Evolutionary conservation across 2,797 vertebrate genomes (phyloP).

Genomic region (Tamandua tetradactyla): DNA sequence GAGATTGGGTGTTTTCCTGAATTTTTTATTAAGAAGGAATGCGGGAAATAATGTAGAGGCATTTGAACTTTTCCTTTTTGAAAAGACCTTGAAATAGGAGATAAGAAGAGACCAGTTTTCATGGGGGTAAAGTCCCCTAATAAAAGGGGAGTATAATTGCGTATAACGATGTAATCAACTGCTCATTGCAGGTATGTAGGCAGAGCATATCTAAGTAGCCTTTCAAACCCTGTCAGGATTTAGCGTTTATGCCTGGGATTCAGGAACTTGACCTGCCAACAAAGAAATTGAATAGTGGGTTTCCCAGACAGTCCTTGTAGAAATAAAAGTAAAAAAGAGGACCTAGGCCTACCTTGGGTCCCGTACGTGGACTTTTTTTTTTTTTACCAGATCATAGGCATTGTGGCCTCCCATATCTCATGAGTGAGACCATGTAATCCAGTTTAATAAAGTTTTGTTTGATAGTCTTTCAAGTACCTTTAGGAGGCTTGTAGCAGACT

Average conservation of each 20-base stretch:
- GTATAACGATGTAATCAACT: conserved; percentile 58
- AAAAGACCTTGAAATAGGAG: conserved; percentile 68
- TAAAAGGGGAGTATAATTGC: conserved; percentile 66
- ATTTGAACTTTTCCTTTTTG: not conserved
- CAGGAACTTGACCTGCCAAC: conserved; percentile 77
- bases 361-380: conserved; percentile 18
- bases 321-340: conserved; percentile 69
- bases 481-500: conserved; percentile 82
- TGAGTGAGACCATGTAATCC: conserved; percentile 83
- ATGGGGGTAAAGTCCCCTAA: conserved; percentile 72
- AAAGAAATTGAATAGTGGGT: conserved; percentile 72
- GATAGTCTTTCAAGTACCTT: conserved; percentile 88
- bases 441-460: conserved; percentile 89
- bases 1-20: not conserved
- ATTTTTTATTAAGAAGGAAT: conserved; percentile 1
- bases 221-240: conserved; percentile 56
- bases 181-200: conserved; percentile 63
- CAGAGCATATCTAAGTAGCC: conserved; percentile 68
- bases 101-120: conserved; percentile 41
- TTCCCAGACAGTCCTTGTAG: conserved; percentile 45
- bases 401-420: conserved; percentile 82
- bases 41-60: conserved; percentile 15
- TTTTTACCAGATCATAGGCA: conserved; percentile 72
- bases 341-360: conserved; percentile 38
- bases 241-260: conserved; percentile 60